phyloP scores from a whole-genome alignment of 2,888 invertebrate genomes.

The Nephrocerus scutellatus region DNA sequence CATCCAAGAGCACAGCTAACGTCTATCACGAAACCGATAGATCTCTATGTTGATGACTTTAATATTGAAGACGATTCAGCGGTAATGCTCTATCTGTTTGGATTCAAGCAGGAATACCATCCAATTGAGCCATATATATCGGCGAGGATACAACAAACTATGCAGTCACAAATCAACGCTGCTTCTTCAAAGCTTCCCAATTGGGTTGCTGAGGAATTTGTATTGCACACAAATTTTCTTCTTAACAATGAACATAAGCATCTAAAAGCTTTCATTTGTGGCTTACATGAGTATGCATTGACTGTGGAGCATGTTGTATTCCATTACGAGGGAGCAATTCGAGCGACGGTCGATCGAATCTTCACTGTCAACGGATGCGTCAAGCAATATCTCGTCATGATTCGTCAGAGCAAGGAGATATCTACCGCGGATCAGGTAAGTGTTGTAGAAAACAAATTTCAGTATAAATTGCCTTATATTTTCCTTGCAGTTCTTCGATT shows the following conservation, averaged over 20 bases:
- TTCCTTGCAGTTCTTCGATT: too few species aligned
- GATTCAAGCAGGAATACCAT: too few species aligned
- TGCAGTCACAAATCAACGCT: neutral
- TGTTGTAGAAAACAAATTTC: too few species aligned
- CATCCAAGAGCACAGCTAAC: constrained; percentile 38
- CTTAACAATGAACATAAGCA: constrained; percentile 25
- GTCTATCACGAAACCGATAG: constrained; percentile 51
- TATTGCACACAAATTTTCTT: constrained; percentile 27
- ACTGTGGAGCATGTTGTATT: constrained; percentile 29
- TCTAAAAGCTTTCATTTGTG: constrained; percentile 25
- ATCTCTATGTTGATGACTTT: too few species aligned
- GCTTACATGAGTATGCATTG: constrained; percentile 29
- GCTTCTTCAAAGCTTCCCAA: constrained; percentile 2
- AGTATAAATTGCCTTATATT: too few species aligned
- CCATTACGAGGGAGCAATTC: constrained; percentile 1
- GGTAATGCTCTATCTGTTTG: constrained; percentile 45
- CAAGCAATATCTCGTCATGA: constrained; percentile 19
- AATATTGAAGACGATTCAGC: constrained; percentile 24
- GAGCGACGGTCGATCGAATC: neutral
- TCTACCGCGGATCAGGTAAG: too few species aligned
- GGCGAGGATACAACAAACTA: constrained; percentile 7
- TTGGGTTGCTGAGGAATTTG: constrained; percentile 25
- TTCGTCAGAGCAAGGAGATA: constrained; percentile 9
- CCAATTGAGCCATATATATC: constrained; percentile 13
- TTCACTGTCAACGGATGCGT: constrained; percentile 17